phyloP scores from a whole-genome alignment of 2,888 invertebrate species.

The Amphimallon solstitiale region DNA sequence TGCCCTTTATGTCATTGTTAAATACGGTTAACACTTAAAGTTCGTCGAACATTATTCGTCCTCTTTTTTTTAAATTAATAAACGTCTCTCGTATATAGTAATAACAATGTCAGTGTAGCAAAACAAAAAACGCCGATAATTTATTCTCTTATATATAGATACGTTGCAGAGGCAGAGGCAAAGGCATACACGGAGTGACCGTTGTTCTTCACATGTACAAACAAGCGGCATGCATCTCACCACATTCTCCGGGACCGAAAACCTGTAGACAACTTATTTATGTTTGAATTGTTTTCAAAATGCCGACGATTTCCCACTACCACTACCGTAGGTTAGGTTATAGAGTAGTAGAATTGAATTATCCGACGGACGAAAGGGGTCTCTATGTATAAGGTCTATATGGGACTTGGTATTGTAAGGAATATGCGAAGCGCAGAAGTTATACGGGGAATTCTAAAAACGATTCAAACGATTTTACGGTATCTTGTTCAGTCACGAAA shows the following conservation, averaged over 20 bases:
- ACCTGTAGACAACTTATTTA: constrained; percentile 65
- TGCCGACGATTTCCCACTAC: constrained; percentile 63
- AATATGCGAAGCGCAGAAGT: not conserved
- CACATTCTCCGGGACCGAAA: constrained; percentile 60
- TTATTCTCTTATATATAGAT: constrained; percentile 49
- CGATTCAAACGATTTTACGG: constrained; percentile 60
- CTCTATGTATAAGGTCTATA: not conserved
- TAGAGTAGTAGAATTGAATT: constrained; percentile 52
- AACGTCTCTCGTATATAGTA: no score
- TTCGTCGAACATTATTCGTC: no score
- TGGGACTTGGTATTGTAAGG: no score
- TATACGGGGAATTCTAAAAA: constrained; percentile 57
- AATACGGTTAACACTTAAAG: no score
- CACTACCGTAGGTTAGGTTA: constrained; percentile 56
- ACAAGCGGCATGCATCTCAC: constrained; percentile 59
- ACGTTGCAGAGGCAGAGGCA: not conserved
- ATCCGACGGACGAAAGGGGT: constrained; percentile 43
- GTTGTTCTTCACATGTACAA: constrained; percentile 57
- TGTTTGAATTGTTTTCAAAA: constrained; percentile 65
- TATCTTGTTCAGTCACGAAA: constrained; percentile 60
- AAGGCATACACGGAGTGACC: constrained; percentile 55
- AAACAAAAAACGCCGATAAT: constrained; percentile 45
- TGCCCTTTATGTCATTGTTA: no score
- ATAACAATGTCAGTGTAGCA: no score
- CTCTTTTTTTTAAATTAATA: no score